phyloP scores from a whole-genome alignment of 2,888 invertebrate species.

The Saturnia japonica region DNA sequence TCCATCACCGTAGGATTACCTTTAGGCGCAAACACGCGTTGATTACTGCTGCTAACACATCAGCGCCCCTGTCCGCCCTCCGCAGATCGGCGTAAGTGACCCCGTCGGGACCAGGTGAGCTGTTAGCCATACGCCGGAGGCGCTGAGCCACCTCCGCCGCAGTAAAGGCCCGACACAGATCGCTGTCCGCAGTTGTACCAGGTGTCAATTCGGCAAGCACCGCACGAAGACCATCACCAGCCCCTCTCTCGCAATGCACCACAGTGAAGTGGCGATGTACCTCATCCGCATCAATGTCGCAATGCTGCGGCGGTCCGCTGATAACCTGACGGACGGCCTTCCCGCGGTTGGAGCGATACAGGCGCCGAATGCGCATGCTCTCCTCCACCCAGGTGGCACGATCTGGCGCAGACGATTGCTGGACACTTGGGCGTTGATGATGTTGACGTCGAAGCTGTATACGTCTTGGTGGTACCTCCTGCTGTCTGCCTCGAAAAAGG shows the following conservation, averaged over 20 bases:
- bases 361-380: not conserved
- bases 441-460: not conserved
- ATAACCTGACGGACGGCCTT: not conserved
- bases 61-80: too few relatives aligned
- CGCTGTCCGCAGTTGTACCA: not conserved
- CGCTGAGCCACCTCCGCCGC: not conserved
- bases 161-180: not conserved
- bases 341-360: not conserved
- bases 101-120: not conserved
- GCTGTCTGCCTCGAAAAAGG: not conserved
- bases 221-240: not conserved
- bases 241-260: not conserved
- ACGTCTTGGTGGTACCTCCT: not conserved
- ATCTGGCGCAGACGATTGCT: not conserved
- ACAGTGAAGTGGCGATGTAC: not conserved
- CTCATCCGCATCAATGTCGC: not conserved
- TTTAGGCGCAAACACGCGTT: not conserved
- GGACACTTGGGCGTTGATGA: not conserved
- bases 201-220: not conserved
- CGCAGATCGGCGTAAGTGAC: too few relatives aligned
- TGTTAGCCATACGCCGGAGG: not conserved
- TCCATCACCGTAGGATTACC: not conserved
- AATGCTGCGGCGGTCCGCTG: not conserved
- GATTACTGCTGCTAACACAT: not conserved
- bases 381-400: not conserved